Conservation (phyloP, 2,797 vertebrate genomes). For the Silurus aristotelis region DNA sequence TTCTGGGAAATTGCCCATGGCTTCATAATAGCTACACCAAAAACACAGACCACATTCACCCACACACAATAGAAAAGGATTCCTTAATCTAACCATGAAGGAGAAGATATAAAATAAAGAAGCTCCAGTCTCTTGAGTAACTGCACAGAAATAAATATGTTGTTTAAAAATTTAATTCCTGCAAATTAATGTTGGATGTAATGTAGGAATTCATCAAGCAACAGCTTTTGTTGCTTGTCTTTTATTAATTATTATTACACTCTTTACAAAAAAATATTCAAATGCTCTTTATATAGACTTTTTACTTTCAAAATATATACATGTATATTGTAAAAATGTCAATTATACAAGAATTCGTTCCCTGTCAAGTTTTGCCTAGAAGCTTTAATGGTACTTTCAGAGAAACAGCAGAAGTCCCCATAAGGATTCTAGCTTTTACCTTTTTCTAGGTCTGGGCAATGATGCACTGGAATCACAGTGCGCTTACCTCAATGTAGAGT, state of each 20-base stretch:
- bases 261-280: not conserved
- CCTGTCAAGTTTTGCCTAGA: not conserved
- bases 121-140: no score
- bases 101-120: not conserved
- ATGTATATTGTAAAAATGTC: no score
- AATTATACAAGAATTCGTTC: no score
- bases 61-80: not conserved
- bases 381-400: not conserved
- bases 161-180: not conserved
- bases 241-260: not conserved
- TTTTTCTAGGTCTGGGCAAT: conserved; percentile 15
- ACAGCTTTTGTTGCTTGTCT: not conserved
- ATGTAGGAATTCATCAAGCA: not conserved
- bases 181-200: not conserved
- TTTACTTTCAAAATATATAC: not conserved
- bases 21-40: not conserved
- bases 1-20: not conserved
- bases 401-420: not conserved
- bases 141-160: not conserved
- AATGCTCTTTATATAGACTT: not conserved
- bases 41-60: not conserved
- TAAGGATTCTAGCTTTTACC: conserved; percentile 4
- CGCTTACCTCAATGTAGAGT: not conserved
- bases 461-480: conserved; percentile 14
- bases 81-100: not conserved